Base-by-base conservation (phyloP, 2,888 invertebrate species). In the Phytoseiulus persimilis region DNA sequence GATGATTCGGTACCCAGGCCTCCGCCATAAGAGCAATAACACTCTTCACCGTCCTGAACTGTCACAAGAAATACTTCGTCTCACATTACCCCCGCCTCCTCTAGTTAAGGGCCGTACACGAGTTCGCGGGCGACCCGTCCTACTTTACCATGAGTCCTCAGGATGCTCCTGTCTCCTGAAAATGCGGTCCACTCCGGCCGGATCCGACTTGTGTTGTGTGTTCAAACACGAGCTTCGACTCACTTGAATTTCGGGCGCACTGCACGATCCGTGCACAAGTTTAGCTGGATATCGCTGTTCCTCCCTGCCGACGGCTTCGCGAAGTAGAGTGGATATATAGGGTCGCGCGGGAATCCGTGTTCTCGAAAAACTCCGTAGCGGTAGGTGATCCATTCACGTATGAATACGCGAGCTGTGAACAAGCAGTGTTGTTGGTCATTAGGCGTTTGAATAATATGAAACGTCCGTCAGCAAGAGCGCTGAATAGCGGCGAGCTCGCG, bases 321-420 rank as follows among this genome's bases (percentile, higher is more conserved):
- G 65, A 90, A 90, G 65, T 90, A 90, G 9, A 83, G 33, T 9
- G 95, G 95, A 92, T 95, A 95, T 65, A 94, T 93, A 0, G 93
- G 93, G 92, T 95, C 95, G 89, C 93, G 93, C 83, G 92, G 92
- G 91, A 94, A 94, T 0, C 95, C 95, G 90, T 94, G 94, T 92
- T 95, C 95, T 91, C 95, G 95, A 92, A 95, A 95, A 5, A 95
- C 94, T 1, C 95, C 95, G 92, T 95, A 95, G 0, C 95, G 94
- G 91, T 94, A 95, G 92, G 94, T 95, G 6, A 94, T 94, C 94
- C 95, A 95, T 91, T 95, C 94, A n/a, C 87, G 87, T 33, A 33
- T 33, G 32, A 87, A 87, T 45, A 87, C 87, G 87, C 45, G 87
- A 87, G 32, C 87, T 87, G 87, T 65, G 65, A 65, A 65, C 39